These are phyloP conservation scores for Penaeus vannamei DNA, from an alignment of 1,140 invertebrate species.

Conservation along the genomic window DNA sequence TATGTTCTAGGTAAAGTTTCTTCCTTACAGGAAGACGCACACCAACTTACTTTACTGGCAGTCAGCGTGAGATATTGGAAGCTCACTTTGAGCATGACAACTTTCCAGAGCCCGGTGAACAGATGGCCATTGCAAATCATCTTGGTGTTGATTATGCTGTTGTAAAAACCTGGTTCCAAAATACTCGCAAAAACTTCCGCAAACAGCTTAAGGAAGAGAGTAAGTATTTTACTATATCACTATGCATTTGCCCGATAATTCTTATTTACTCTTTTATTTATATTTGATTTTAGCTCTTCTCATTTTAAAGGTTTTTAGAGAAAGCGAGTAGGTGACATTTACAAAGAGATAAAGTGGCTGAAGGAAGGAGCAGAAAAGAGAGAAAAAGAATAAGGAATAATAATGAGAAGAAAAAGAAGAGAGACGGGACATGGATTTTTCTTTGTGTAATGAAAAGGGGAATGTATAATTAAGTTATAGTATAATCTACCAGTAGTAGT, in stretches of 20 bases:
- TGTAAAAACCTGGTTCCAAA: conserved; percentile 63
- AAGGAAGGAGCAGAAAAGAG: neutral
- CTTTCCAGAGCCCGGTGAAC: conserved; percentile 57
- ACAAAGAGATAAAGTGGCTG: neutral
- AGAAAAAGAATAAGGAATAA: neutral
- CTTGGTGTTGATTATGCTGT: conserved; percentile 56
- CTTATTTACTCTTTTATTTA: too few species aligned
- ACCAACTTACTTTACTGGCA: conserved; percentile 54
- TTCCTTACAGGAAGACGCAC: conserved; percentile 39
- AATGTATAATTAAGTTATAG: neutral
- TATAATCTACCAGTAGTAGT: too few species aligned
- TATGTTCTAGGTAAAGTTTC: neutral
- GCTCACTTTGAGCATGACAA: conserved; percentile 60
- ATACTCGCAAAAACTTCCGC: conserved; percentile 56
- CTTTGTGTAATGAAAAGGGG: neutral
- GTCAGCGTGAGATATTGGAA: conserved; percentile 51
- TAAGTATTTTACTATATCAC: neutral
- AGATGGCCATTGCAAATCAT: conserved; percentile 45
- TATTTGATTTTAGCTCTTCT: neutral
- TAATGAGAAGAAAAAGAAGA: neutral
- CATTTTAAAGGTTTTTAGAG: neutral
- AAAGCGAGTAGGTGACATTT: neutral
- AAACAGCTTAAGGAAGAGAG: conserved; percentile 57
- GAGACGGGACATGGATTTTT: too few species aligned
- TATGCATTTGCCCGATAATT: too few species aligned